Evolutionary conservation across 2,797 vertebrate genomes (phyloP).

Genomic region (Coranthus polyacanthus): DNA sequence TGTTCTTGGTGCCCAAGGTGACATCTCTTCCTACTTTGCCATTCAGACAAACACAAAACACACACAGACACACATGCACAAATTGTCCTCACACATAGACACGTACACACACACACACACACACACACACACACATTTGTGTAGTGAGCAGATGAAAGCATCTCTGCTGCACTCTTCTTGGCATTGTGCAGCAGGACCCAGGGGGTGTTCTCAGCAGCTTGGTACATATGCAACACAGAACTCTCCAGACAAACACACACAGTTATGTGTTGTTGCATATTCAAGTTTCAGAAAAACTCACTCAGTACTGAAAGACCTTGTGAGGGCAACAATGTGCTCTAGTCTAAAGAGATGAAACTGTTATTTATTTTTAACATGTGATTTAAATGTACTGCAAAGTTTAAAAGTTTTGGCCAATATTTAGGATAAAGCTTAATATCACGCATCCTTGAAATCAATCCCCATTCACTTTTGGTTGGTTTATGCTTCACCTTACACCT

Average conservation of each 20-base stretch:
- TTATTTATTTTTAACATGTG: slow-evolving; percentile 46
- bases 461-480: slow-evolving; percentile 64
- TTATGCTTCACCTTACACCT: slow-evolving; percentile 76
- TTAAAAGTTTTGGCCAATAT: slow-evolving; percentile 35
- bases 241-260: slow-evolving; percentile 47
- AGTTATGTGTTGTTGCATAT: slow-evolving; percentile 44
- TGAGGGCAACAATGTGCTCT: slow-evolving; percentile 30
- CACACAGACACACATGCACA: slow-evolving; percentile 9
- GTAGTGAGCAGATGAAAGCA: slow-evolving; percentile 73
- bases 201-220: slow-evolving; percentile 64
- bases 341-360: slow-evolving; percentile 28
- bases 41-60: slow-evolving; percentile 25
- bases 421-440: slow-evolving; percentile 48
- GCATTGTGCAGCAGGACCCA: slow-evolving; percentile 73
- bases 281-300: slow-evolving; percentile 38
- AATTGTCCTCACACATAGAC: slow-evolving; percentile 10
- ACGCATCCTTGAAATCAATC: slow-evolving; percentile 67
- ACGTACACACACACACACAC: slow-evolving; percentile 29
- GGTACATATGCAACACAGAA: slow-evolving; percentile 42
- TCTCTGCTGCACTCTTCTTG: slow-evolving; percentile 70
- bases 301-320: slow-evolving; percentile 49
- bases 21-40: slow-evolving; percentile 40
- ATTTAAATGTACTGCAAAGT: slow-evolving; percentile 47
- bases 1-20: slow-evolving; percentile 50
- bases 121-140: slow-evolving; percentile 45